Conservation (phyloP, 2,888 invertebrate genomes). For the Thecocarcelia acutangulata region DNA sequence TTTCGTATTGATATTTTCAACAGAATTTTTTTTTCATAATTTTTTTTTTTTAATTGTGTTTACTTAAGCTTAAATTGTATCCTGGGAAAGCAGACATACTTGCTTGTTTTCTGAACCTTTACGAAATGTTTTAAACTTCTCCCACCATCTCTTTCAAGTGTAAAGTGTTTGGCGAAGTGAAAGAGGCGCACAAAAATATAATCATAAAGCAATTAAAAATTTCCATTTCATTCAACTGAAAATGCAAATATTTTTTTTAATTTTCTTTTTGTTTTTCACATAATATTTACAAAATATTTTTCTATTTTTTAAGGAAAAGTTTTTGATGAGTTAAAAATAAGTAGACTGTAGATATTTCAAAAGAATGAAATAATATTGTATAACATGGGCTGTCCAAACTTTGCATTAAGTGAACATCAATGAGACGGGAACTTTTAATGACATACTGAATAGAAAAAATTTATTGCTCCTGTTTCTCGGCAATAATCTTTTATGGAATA, state of each 20-base stretch:
- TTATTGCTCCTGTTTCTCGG: too few species aligned
- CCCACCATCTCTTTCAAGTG: background rate
- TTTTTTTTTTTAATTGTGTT: constrained; percentile 26
- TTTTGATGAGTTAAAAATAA: constrained; percentile 42
- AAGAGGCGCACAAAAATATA: constrained; percentile 27
- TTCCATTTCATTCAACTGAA: constrained; percentile 79
- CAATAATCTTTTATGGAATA: too few species aligned
- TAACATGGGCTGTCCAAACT: constrained; percentile 16
- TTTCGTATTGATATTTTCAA: background rate
- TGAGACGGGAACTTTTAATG: too few species aligned
- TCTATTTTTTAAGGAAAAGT: constrained; percentile 9
- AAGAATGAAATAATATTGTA: background rate
- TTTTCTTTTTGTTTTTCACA: constrained; percentile 42
- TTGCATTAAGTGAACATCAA: background rate
- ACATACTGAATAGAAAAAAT: too few species aligned
- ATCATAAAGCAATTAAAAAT: constrained; percentile 78
- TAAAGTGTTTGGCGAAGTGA: background rate
- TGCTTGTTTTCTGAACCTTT: constrained; percentile 8
- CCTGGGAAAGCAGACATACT: constrained; percentile 21
- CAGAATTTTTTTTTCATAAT: background rate
- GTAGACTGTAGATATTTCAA: constrained; percentile 2
- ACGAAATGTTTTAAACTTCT: background rate
- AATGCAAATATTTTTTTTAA: constrained; percentile 34
- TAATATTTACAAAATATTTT: constrained; percentile 52
- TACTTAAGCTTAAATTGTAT: background rate